phyloP scores from a whole-genome alignment of 2,113 vertebrate species.

The Eolophus roseicapilla region DNA sequence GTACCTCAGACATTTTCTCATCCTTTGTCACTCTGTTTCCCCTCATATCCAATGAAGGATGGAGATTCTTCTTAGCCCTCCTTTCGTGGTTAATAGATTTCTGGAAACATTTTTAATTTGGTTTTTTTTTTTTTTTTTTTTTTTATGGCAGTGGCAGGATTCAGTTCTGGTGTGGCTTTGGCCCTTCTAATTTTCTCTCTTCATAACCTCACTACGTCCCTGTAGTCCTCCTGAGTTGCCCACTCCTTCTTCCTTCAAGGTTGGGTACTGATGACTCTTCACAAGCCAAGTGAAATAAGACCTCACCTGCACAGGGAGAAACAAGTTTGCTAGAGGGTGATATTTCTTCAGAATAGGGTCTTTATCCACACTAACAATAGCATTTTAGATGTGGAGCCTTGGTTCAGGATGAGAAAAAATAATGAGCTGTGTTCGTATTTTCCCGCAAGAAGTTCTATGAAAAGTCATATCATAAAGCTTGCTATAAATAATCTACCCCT shows the following conservation, averaged over 20 bases:
- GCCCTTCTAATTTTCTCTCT: neutral
- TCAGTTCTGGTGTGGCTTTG: neutral
- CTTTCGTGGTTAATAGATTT: neutral
- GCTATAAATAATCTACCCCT: conserved; percentile 40
- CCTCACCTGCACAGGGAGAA: neutral
- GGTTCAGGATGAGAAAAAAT: neutral
- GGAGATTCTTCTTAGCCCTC: neutral
- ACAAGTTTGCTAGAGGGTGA: neutral
- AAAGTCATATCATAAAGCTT: neutral
- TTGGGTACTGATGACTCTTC: neutral
- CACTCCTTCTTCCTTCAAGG: neutral
- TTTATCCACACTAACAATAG: neutral
- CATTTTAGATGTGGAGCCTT: neutral
- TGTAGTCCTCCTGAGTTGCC: neutral
- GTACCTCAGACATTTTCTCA: neutral
- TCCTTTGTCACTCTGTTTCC: neutral
- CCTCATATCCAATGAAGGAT: neutral
- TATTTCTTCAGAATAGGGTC: neutral
- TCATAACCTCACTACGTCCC: no score
- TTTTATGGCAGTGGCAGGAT: neutral
- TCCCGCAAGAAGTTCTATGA: neutral
- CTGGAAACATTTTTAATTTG: neutral
- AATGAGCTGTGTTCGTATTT: neutral
- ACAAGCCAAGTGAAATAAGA: neutral
- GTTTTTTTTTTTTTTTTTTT: no score